Evolutionary conservation across 2,797 vertebrate species (phyloP).

Genomic region (Ispidina picta): DNA sequence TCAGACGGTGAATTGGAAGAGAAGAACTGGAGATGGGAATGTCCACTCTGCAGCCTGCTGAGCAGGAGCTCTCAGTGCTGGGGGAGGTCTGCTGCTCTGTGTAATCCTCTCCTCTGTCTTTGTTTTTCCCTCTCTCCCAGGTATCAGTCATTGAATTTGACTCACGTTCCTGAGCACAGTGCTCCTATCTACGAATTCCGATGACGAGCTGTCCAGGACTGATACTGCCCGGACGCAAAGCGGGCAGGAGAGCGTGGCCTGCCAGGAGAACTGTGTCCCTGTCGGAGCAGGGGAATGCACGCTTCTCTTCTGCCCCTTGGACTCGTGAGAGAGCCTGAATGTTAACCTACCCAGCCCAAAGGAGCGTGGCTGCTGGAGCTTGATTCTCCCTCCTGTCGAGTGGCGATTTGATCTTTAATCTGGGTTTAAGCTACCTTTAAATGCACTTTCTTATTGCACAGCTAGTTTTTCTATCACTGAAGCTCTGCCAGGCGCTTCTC

Average conservation of each 20-base stretch:
- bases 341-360: conserved; percentile 61
- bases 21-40: neutral
- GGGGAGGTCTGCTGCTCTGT: neutral
- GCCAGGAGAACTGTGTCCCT: conserved; percentile 73
- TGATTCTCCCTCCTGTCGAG: conserved; percentile 61
- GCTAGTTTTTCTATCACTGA: conserved; percentile 73
- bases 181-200: conserved; percentile 97
- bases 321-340: conserved; percentile 73
- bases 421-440: conserved; percentile 78
- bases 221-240: conserved; percentile 55
- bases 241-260: conserved; percentile 72
- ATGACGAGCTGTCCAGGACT: conserved; percentile 79
- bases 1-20: neutral
- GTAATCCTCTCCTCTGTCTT: neutral
- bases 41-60: neutral
- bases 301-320: conserved; percentile 73
- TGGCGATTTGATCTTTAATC: conserved; percentile 73
- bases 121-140: conserved; percentile 69
- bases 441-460: conserved; percentile 78
- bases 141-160: conserved; percentile 97
- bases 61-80: neutral
- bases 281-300: conserved; percentile 65
- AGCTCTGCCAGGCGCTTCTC: conserved; percentile 46
- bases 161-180: conserved; percentile 92
- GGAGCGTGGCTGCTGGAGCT: conserved; percentile 56